Conservation (phyloP, 2,888 invertebrate species). For the Mayetiola destructor region DNA sequence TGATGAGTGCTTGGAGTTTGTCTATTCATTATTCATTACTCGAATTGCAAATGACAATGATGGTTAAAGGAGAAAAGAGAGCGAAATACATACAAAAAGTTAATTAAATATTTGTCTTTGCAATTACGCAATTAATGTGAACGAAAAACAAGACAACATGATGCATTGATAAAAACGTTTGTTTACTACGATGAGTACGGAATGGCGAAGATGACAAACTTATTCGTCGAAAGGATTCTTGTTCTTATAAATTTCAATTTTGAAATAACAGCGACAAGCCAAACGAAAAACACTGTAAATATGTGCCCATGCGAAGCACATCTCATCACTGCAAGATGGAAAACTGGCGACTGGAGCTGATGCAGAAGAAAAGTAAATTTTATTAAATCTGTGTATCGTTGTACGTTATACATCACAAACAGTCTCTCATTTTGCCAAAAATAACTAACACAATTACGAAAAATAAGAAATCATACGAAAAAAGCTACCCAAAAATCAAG, state of each 20-base stretch:
- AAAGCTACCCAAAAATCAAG: background rate
- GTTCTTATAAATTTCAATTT: background rate
- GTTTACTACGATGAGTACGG: too few species aligned
- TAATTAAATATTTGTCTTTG: slow-evolving; percentile 14
- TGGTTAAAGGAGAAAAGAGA: background rate
- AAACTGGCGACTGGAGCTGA: too few species aligned
- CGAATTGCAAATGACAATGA: too few species aligned
- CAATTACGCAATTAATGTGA: slow-evolving; percentile 13
- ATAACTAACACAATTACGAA: background rate
- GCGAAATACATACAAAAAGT: background rate
- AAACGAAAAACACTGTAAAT: too few species aligned
- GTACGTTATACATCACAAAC: background rate
- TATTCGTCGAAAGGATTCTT: background rate
- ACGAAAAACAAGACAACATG: background rate
- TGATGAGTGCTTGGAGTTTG: background rate
- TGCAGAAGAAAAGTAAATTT: too few species aligned
- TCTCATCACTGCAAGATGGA: too few species aligned
- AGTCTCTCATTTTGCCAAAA: slow-evolving; percentile 1
- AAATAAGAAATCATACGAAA: background rate
- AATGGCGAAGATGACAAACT: too few species aligned
- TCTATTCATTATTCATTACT: too few species aligned
- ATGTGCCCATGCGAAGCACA: too few species aligned
- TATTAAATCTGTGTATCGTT: background rate
- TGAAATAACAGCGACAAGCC: background rate
- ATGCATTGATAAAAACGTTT: slow-evolving; percentile 2